Conservation (phyloP, 2,797 vertebrate species). For the Margarornis squamiger region DNA sequence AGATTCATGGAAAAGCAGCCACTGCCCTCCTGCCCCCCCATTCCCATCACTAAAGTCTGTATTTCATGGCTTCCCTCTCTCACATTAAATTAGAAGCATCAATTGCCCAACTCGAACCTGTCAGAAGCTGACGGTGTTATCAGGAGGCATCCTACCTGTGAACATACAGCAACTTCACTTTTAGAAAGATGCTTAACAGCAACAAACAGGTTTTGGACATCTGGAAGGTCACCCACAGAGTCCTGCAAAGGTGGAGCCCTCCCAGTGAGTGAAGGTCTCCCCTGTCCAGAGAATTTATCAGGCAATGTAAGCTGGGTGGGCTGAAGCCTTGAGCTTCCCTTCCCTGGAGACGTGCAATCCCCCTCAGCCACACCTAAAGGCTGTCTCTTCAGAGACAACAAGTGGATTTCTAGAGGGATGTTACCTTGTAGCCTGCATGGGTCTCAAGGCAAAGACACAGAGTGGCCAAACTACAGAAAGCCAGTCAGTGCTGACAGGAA, state of each 20-base stretch:
- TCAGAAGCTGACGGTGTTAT: background rate
- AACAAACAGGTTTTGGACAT: background rate
- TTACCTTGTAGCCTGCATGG: background rate
- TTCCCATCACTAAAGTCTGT: background rate
- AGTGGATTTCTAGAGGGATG: background rate
- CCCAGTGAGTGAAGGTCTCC: background rate
- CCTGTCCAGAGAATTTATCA: background rate
- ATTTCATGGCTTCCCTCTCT: background rate
- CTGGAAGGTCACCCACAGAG: background rate
- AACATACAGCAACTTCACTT: background rate
- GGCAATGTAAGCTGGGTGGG: background rate
- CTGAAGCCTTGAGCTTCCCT: background rate
- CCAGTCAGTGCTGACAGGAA: background rate
- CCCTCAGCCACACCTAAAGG: background rate
- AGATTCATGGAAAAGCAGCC: background rate
- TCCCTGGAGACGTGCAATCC: background rate
- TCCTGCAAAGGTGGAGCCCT: background rate
- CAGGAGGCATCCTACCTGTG: background rate
- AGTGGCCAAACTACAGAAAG: background rate
- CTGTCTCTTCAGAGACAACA: background rate
- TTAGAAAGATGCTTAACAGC: background rate
- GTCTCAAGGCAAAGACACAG: background rate
- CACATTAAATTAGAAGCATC: background rate
- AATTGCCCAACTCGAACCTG: background rate
- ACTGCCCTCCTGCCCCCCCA: background rate